Percentiles rank a stretch among this genome's conserved stretches.
These are phyloP conservation scores for Tiliacea aurago DNA, from an alignment of 2,888 invertebrate genomes.

Conservation along the genomic window DNA sequence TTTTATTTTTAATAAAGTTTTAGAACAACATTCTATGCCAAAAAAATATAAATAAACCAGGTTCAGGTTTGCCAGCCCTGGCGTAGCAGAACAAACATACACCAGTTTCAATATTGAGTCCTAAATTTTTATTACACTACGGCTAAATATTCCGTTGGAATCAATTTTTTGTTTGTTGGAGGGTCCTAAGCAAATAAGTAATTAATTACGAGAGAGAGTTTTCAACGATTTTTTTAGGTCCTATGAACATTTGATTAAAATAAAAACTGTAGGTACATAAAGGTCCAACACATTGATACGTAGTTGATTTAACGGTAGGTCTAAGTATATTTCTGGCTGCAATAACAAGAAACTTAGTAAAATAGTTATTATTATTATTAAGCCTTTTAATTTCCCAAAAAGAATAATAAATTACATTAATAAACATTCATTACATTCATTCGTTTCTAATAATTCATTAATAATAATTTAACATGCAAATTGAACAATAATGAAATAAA, in stretches of 20 bases:
- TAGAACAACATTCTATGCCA: neutral
- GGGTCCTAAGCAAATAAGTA: slow-evolving; percentile 29
- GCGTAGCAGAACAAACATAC: neutral
- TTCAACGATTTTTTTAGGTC: slow-evolving; percentile 7
- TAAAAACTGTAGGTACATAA: neutral
- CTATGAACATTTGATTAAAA: slow-evolving; percentile 11
- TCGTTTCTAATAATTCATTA: too few relatives aligned
- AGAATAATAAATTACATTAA: too few relatives aligned
- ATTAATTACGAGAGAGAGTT: slow-evolving; percentile 20
- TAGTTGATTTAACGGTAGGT: neutral
- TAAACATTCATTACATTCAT: too few relatives aligned
- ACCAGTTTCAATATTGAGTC: slow-evolving; percentile 1
- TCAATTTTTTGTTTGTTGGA: slow-evolving; percentile 32
- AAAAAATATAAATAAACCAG: neutral
- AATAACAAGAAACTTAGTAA: neutral
- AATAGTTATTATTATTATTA: too few relatives aligned
- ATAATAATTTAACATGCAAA: too few relatives aligned
- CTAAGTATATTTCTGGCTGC: neutral
- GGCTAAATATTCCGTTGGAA: slow-evolving; percentile 4
- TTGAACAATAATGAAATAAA: too few relatives aligned
- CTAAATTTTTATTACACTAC: slow-evolving; percentile 10
- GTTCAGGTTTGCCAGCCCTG: neutral
- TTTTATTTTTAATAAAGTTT: neutral
- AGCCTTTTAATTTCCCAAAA: too few relatives aligned
- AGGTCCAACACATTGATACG: neutral